A percentile compares a stretch with the other conserved stretches of the same genome.
These are phyloP conservation scores for Drosophila baimaii DNA, from an alignment of 1,140 invertebrate species.

Conservation along the genomic window DNA sequence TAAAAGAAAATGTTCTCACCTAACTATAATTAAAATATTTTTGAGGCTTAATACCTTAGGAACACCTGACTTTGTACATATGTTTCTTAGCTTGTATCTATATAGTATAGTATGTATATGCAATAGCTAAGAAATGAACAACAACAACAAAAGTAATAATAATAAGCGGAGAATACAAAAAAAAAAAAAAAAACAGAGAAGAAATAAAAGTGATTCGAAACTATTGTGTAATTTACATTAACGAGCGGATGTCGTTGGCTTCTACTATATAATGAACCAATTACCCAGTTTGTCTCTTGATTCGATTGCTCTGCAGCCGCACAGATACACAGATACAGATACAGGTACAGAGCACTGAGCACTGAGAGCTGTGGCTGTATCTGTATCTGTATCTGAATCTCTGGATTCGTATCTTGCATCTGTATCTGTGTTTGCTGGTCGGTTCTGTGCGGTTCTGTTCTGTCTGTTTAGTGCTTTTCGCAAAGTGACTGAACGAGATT, in stretches of 20 bases:
- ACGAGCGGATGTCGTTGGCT: slow-evolving; percentile 79
- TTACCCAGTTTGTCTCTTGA: slow-evolving; percentile 81
- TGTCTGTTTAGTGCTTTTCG: slow-evolving; percentile 34
- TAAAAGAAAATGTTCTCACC: no score
- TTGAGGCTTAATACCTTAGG: background rate
- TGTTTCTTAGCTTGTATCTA: background rate
- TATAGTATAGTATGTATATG: no score
- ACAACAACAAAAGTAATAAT: slow-evolving; percentile 8
- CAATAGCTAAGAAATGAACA: background rate
- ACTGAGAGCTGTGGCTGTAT: slow-evolving; percentile 1
- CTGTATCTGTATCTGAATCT: slow-evolving; percentile 28
- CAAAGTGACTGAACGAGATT: slow-evolving; percentile 57
- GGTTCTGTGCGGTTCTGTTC: slow-evolving; percentile 16
- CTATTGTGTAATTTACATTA: slow-evolving; percentile 83
- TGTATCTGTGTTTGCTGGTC: slow-evolving; percentile 16
- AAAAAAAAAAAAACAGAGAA: background rate
- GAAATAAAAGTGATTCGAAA: slow-evolving; percentile 54
- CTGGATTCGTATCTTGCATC: slow-evolving; percentile 13
- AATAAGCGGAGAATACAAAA: slow-evolving; percentile 7
- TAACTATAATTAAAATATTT: no score
- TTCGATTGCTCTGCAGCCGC: slow-evolving; percentile 72
- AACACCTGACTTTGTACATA: background rate
- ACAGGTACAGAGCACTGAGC: slow-evolving; percentile 10
- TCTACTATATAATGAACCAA: slow-evolving; percentile 80
- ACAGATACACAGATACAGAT: slow-evolving; percentile 22